phyloP scores from a whole-genome alignment of 2,113 vertebrate species.

The Rissa tridactyla region DNA sequence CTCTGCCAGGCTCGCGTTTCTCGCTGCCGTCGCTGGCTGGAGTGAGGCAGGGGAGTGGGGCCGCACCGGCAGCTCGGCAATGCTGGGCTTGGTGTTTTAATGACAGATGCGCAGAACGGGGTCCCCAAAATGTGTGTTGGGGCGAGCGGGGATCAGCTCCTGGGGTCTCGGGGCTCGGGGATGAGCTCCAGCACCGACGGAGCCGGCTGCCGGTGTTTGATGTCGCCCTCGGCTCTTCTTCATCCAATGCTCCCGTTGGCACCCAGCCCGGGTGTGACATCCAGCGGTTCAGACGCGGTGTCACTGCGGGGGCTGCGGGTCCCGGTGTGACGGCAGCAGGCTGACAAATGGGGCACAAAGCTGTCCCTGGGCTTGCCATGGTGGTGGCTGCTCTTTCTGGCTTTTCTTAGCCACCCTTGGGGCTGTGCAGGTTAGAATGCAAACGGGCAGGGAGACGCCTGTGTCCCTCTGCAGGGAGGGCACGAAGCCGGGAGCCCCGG shows the following conservation, averaged over 20 bases:
- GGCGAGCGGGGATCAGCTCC: background rate
- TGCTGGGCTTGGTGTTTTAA: background rate
- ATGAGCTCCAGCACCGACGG: rapidly evolving
- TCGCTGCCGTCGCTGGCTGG: background rate
- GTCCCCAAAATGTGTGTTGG: background rate
- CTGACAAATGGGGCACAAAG: background rate
- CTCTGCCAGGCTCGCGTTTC: background rate
- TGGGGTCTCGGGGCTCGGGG: rapidly evolving
- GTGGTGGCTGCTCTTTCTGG: background rate
- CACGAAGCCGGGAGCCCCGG: background rate
- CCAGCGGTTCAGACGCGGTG: rapidly evolving
- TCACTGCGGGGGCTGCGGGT: background rate
- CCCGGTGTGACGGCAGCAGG: rapidly evolving
- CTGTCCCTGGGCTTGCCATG: background rate
- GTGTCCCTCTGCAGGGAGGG: background rate
- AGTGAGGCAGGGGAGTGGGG: background rate
- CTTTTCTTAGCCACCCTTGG: background rate
- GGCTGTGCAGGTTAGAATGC: background rate
- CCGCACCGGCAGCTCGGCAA: rapidly evolving
- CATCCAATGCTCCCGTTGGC: rapidly evolving
- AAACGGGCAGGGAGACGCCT: rapidly evolving
- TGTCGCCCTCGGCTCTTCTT: background rate
- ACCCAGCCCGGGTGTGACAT: background rate
- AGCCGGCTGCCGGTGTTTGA: rapidly evolving
- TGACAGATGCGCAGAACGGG: rapidly evolving